Evolutionary conservation across 1,140 invertebrate species (phyloP).

Genomic region (Sarcophaga peregrina): DNA sequence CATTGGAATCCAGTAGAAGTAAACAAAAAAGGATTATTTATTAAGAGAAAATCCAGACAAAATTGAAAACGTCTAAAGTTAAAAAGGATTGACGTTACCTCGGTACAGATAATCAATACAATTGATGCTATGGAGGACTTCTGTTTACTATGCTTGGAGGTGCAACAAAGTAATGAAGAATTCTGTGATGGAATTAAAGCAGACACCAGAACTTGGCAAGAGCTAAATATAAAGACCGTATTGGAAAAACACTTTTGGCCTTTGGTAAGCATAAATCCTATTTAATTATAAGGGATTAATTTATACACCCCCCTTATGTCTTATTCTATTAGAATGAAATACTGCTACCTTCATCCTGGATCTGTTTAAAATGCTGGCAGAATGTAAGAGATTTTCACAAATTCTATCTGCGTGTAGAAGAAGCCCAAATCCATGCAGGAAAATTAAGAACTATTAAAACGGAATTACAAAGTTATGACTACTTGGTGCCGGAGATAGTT

Average conservation of each 20-base stretch:
- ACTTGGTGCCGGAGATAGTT: no score
- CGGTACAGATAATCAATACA: no score
- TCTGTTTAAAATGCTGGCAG: neutral
- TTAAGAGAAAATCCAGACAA: no score
- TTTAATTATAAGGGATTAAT: neutral
- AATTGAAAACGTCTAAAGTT: no score
- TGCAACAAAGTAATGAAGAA: no score
- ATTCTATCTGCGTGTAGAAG: neutral
- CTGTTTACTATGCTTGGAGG: no score
- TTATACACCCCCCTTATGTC: neutral
- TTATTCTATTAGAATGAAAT: neutral
- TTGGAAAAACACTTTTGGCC: conserved; percentile 19
- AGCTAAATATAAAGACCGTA: neutral
- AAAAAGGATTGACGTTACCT: no score
- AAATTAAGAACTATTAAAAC: neutral
- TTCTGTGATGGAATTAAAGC: no score
- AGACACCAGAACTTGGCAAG: neutral
- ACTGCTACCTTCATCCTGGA: neutral
- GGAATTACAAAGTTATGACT: no score
- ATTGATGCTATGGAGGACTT: no score
- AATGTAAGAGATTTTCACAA: neutral
- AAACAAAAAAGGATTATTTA: no score
- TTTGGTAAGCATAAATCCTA: neutral
- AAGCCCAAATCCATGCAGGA: neutral
- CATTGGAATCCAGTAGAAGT: no score